A percentile compares a stretch with the other conserved stretches of the same genome.
Conservation (phyloP, 1,140 invertebrate genomes). For the Hylaeus volcanicus region DNA sequence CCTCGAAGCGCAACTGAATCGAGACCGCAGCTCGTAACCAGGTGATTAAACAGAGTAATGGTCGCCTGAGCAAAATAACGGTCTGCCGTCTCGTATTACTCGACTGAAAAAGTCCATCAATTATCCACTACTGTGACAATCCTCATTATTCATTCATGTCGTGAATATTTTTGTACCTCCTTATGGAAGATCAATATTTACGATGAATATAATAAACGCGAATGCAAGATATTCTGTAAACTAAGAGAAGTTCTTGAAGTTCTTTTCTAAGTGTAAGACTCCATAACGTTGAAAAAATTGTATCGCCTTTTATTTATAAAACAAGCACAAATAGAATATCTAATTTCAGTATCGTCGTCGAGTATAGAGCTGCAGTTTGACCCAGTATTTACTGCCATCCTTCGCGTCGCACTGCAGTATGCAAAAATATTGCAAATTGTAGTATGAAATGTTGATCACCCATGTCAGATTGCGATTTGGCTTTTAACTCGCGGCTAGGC, state of each 20-base stretch:
- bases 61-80: slow-evolving; percentile 17
- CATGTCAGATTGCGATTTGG: slow-evolving; percentile 12
- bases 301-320: no score
- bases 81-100: slow-evolving; percentile 52
- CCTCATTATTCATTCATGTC: background rate
- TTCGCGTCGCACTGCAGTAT: no score
- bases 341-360: no score
- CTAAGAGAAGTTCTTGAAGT: no score
- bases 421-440: background rate
- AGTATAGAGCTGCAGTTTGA: no score
- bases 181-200: no score
- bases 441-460: slow-evolving; percentile 19
- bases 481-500: slow-evolving; percentile 32
- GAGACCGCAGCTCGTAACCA: slow-evolving; percentile 47
- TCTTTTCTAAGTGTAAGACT: no score
- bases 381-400: no score
- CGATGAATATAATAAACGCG: no score
- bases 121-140: background rate
- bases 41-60: slow-evolving; percentile 57
- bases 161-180: background rate
- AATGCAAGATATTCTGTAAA: no score
- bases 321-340: no score
- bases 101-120: background rate
- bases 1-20: slow-evolving; percentile 9
- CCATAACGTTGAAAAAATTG: no score